These are phyloP conservation scores for Caenorhabditis drosophilae DNA, from an alignment of 2,888 invertebrate species.

Conservation along the genomic window DNA sequence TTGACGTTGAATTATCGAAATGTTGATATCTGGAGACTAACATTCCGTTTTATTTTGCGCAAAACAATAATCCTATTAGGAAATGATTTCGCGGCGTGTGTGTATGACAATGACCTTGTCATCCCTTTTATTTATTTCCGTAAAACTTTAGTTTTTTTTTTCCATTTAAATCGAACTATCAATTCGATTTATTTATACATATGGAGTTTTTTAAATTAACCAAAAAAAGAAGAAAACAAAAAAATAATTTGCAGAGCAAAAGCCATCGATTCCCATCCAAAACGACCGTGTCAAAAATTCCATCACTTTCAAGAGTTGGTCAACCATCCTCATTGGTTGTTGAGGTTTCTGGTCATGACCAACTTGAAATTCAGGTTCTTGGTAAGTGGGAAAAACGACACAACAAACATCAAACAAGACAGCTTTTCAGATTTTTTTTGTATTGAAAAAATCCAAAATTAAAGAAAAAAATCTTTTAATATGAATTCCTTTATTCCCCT, in stretches of 20 bases:
- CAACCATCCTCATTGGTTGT: slow-evolving; percentile 59
- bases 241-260: slow-evolving; percentile 37
- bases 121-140: too few species aligned
- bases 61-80: too few species aligned
- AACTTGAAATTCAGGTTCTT: slow-evolving; percentile 56
- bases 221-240: too few species aligned
- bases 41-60: too few species aligned
- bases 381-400: slow-evolving; percentile 44
- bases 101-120: too few species aligned
- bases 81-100: too few species aligned
- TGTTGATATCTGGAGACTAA: too few species aligned
- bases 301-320: slow-evolving; percentile 63
- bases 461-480: neutral
- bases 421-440: slow-evolving; percentile 9
- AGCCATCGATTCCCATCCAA: slow-evolving; percentile 42
- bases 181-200: too few species aligned
- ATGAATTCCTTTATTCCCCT: slow-evolving; percentile 2
- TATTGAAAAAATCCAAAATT: neutral
- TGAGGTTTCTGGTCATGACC: slow-evolving; percentile 53
- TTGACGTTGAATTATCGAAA: too few species aligned
- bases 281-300: slow-evolving; percentile 60
- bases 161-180: too few species aligned
- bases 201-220: too few species aligned
- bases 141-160: too few species aligned
- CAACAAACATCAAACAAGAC: neutral